Conservation (phyloP, 2,888 invertebrate species). For the Pristionchus fissidentatus region DNA sequence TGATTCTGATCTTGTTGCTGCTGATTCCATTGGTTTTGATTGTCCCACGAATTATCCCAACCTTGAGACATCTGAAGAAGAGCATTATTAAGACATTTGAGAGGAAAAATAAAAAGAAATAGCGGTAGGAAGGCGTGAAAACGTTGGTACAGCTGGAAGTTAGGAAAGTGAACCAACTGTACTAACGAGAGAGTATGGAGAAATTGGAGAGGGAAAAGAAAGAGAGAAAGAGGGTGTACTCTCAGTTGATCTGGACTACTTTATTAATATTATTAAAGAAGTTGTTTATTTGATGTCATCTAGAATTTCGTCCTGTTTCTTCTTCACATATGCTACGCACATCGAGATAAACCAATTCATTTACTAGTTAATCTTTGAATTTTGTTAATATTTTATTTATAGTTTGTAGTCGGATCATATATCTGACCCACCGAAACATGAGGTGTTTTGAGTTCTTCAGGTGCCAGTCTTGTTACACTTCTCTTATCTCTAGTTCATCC, state of each 20-base stretch:
- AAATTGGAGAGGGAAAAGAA: no score
- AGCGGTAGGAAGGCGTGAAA: neutral
- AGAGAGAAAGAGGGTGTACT: neutral
- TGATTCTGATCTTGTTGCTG: slow-evolving; percentile 33
- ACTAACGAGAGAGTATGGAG: slow-evolving; percentile 15
- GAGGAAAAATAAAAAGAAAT: neutral
- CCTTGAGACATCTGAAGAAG: slow-evolving; percentile 46
- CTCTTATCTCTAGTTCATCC: neutral
- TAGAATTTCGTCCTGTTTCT: no score
- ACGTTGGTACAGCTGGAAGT: slow-evolving; percentile 33
- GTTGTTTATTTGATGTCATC: no score
- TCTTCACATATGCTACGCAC: no score
- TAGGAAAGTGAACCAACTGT: no score
- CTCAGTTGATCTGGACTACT: slow-evolving; percentile 4
- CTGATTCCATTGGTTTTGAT: slow-evolving; percentile 18
- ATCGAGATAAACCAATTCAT: no score
- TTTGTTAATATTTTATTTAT: no score
- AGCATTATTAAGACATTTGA: neutral
- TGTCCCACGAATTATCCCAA: slow-evolving; percentile 47
- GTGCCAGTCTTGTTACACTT: neutral
- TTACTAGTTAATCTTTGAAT: neutral
- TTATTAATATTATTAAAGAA: neutral
- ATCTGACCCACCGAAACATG: neutral
- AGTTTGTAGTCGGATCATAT: neutral
- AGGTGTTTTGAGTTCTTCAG: neutral